Evolutionary conservation across 2,888 invertebrate species (phyloP).

Genomic region (Drymonia ruficornis): DNA sequence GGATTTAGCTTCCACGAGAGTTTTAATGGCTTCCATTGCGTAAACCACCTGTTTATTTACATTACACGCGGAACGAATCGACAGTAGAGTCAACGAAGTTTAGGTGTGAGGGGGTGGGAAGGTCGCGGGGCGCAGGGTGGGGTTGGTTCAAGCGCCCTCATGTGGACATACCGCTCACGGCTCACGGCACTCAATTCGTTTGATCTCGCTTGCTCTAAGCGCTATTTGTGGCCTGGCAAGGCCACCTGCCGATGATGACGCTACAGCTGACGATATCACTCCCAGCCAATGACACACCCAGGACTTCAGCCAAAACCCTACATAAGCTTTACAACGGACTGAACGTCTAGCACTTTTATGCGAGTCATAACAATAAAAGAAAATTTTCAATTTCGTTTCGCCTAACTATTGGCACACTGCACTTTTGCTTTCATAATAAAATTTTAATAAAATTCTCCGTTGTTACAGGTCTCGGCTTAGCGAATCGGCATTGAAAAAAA

Average conservation of each 20-base stretch:
- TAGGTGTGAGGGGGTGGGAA: conserved; percentile 29
- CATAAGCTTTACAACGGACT: conserved; percentile 13
- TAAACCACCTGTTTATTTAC: conserved; percentile 35
- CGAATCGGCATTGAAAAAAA: conserved; percentile 50
- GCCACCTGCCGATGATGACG: conserved; percentile 64
- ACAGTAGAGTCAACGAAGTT: conserved; percentile 43
- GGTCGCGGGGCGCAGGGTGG: conserved; percentile 38
- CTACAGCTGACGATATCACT: conserved; percentile 36
- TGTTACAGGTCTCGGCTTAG: conserved; percentile 67
- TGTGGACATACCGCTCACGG: conserved; percentile 75
- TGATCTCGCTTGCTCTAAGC: conserved; percentile 76
- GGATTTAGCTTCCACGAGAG: background rate
- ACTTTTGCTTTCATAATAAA: background rate
- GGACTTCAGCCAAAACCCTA: conserved; percentile 13
- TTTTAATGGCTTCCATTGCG: conserved; percentile 1
- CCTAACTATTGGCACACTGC: conserved; percentile 8
- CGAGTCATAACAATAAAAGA: conserved; percentile 8
- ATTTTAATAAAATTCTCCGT: conserved; percentile 29
- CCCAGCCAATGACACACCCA: conserved; percentile 47
- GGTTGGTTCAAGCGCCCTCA: conserved; percentile 65
- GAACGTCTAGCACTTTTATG: conserved; percentile 5
- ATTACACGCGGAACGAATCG: conserved; percentile 32
- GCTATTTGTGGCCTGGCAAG: conserved; percentile 78
- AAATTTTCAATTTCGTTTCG: conserved; percentile 21
- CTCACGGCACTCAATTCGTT: conserved; percentile 80